A percentile compares a stretch with the other conserved stretches of the same genome.
Evolutionary conservation across 2,113 vertebrate genomes (phyloP).

Genomic region (Phaethon lepturus): DNA sequence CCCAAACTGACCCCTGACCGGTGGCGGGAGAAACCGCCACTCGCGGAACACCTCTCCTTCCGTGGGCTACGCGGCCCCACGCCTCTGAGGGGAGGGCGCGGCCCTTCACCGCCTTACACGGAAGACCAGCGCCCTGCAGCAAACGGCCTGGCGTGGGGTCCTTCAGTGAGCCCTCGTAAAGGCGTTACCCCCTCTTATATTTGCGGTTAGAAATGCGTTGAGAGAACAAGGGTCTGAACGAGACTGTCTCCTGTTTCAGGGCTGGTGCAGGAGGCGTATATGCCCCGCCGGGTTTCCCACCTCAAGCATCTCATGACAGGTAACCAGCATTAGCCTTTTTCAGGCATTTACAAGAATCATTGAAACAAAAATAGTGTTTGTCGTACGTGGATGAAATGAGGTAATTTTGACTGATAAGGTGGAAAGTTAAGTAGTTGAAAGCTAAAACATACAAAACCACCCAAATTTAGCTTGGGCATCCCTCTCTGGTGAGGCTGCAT

Average conservation of each 20-base stretch:
- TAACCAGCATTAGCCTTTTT: not conserved
- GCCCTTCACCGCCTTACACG: not conserved
- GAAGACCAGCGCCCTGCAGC: rapidly evolving
- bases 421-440: not conserved
- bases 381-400: rapidly evolving
- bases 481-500: rapidly evolving
- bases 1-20: rapidly evolving
- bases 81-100: not conserved
- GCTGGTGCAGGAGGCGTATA: rapidly evolving
- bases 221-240: rapidly evolving
- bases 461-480: not conserved
- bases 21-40: not conserved
- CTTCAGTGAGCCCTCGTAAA: rapidly evolving
- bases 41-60: too few species aligned
- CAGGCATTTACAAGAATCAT: not conserved
- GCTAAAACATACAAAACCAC: rapidly evolving
- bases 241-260: rapidly evolving
- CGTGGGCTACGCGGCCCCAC: not conserved
- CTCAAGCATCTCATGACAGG: not conserved
- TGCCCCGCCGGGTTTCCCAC: rapidly evolving
- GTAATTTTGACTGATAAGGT: not conserved
- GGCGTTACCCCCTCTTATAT: rapidly evolving
- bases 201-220: rapidly evolving
- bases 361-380: not conserved
- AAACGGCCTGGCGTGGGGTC: rapidly evolving